Conservation (phyloP, 2,888 invertebrate genomes). For the Agriopis aurantiaria region DNA sequence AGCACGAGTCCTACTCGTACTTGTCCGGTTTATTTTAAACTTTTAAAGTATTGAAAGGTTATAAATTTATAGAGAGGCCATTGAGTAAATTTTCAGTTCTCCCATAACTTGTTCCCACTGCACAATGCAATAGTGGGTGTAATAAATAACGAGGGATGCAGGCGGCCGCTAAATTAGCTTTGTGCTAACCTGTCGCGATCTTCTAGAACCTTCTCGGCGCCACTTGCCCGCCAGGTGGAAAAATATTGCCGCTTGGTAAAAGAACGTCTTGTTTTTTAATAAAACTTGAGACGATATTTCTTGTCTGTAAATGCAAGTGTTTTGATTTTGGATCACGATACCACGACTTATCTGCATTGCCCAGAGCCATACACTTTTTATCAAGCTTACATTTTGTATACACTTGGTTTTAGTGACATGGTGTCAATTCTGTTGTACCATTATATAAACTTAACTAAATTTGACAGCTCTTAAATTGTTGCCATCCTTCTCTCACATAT, state of each 20-base stretch:
- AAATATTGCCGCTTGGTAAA: constrained; percentile 11
- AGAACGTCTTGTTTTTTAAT: not conserved
- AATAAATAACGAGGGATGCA: constrained; percentile 67
- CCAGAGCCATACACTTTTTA: too few relatives aligned
- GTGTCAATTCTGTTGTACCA: too few relatives aligned
- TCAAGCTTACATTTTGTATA: too few relatives aligned
- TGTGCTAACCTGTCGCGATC: constrained; percentile 38
- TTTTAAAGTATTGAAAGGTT: too few relatives aligned
- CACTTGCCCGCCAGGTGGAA: constrained; percentile 4
- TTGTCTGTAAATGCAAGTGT: not conserved
- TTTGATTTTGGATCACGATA: not conserved
- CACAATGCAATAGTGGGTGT: constrained; percentile 58
- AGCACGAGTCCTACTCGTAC: too few relatives aligned
- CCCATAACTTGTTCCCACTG: constrained; percentile 39
- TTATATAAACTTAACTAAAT: too few relatives aligned
- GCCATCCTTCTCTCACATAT: too few relatives aligned
- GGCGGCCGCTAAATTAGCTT: constrained; percentile 64
- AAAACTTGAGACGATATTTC: not conserved
- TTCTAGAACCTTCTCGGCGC: constrained; percentile 6
- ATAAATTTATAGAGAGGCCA: too few relatives aligned
- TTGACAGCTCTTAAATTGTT: too few relatives aligned
- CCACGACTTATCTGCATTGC: too few relatives aligned
- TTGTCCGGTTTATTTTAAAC: too few relatives aligned
- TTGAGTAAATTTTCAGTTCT: not conserved
- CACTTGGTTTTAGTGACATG: too few relatives aligned